Evolutionary conservation across 2,797 vertebrate species (phyloP), one percentile per base, ranked within the genome.

Genomic region (Sebastes flavidus): DNA sequence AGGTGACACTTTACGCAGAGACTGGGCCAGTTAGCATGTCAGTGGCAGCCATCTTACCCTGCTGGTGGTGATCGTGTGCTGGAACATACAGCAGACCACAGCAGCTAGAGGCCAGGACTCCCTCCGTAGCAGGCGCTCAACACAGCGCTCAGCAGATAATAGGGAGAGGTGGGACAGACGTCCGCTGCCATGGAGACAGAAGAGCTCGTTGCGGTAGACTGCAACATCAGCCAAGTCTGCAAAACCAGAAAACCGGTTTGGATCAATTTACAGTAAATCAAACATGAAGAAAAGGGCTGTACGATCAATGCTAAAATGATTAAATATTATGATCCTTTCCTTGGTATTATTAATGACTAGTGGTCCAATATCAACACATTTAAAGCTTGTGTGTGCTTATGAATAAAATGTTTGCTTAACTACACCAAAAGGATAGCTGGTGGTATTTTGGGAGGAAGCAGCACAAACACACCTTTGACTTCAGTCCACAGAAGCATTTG

Each of bases 401-500:
- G 2, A 54, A 65, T n/a, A 49, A 34, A 71, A 71, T 36, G 8
- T 56, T 52, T 20, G 8, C 6, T 49, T 5, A 32, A 10, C 18
- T 59, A 54, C 20, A 65, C 2, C 2, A 42, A 7, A 7, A n/a
- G 18, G 25, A 27, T 14, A 6, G 0, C 20, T 11, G 20, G 30
- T 55, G 25, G 24, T 8, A 42, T 65, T 79, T 56, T 20, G n/a
- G 46, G 24, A 72, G 6, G 65, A 74, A 34, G 8, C 12, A 70
- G 4, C 36, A 84, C 42, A 84, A 70, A n/a, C 77, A 65, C 32
- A 98, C 98, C 98, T 97, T 96, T 97, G 56, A 99, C 86, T 91
- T 98, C 97, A 76, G 97, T 97, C 98, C 99, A 99, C 58, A 99
- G 95, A 70, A 99, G 96, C 77, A 99, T 96, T 87, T 99, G 97